A percentile compares a stretch with the other conserved stretches of the same genome.
Conservation (phyloP, 2,888 invertebrate species). For the Venustoraphidia nigricollis region DNA sequence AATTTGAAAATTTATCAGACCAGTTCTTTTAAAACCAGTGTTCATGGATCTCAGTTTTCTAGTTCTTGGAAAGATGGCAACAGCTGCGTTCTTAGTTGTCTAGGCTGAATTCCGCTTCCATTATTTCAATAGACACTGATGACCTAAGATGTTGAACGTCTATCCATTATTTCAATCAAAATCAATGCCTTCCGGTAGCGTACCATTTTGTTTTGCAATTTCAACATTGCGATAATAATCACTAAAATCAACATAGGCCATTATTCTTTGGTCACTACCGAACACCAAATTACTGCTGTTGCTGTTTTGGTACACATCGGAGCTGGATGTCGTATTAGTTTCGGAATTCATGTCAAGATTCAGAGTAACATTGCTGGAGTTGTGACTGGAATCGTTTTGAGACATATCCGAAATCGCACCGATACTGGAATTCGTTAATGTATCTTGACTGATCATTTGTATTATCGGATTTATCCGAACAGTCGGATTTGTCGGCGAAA, state of each 20-base stretch:
- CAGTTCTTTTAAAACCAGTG: too few species aligned
- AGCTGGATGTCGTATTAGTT: slow-evolving; percentile 22
- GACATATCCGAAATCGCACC: slow-evolving; percentile 10
- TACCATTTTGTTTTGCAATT: slow-evolving; percentile 46
- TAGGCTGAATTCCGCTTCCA: too few species aligned
- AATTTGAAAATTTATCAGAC: too few species aligned
- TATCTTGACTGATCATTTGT: slow-evolving; percentile 25
- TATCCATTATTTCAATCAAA: slow-evolving; percentile 16
- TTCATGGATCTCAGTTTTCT: too few species aligned
- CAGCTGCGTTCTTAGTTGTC: too few species aligned
- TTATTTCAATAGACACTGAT: too few species aligned
- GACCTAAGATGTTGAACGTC: too few species aligned
- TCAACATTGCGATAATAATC: slow-evolving; percentile 62
- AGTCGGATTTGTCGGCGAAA: slow-evolving; percentile 32
- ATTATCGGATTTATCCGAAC: slow-evolving; percentile 49
- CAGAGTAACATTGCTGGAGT: slow-evolving; percentile 24
- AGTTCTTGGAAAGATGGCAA: too few species aligned
- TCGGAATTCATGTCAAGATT: slow-evolving; percentile 18
- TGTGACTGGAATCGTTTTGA: slow-evolving; percentile 13
- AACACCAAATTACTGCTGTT: slow-evolving; percentile 18
- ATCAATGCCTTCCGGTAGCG: slow-evolving; percentile 44
- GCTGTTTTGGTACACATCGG: slow-evolving; percentile 15
- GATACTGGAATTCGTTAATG: slow-evolving; percentile 11
- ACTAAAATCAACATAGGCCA: slow-evolving; percentile 72
- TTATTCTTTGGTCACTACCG: slow-evolving; percentile 53